Base-by-base conservation (phyloP, 2,888 invertebrate genomes). In the Euproctis similis region DNA sequence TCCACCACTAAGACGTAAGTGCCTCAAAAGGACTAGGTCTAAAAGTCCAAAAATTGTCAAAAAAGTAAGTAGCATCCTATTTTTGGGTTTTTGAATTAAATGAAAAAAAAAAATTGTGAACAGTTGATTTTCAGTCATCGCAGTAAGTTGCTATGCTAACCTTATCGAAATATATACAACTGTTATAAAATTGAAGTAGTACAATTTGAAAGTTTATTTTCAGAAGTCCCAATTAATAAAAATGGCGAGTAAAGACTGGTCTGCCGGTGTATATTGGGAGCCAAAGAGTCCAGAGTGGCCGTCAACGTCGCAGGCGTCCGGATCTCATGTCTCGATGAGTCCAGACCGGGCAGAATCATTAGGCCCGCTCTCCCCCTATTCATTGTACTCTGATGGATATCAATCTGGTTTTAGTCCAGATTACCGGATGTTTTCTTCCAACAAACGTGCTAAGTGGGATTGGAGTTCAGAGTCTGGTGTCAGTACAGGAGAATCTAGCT, bases 401-500 rank as follows among this genome's bases (percentile, higher is more conserved):
- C 67, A 70, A 32, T 78, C 78, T 4, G 78, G 78, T 0, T 70
- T 76, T 30, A 80, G 81, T 39, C 73, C 80, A 2, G 80, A 78
- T 19, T 67, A 65, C 21, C 53, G 58, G 25, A 54, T 47, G 2
- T 56, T 50, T 16, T 45, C 53, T 1, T 52, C 50, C 2, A 60
- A 40, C 31, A 74, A 76, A 46, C 51, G 70, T 16, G 42, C 64
- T 2, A 57, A 60, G 24, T 69, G 63, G 55, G 82, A 84, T 30
- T 77, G 78, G 76, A 85, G 85, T 38, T 81, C 84, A 0, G 78
- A 81, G 35, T 84, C 84, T 1, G 73, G 74, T 0, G 41, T 72
- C 7, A 65, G 77, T 39, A 60, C 70, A 2, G 73, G 77, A 2
- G 75, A 78, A 28, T 58, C 69, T 2, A 68, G 70, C 34, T 59